These are phyloP conservation scores for Florisuga fusca DNA, from an alignment of 2,797 vertebrate species.

Conservation along the genomic window DNA sequence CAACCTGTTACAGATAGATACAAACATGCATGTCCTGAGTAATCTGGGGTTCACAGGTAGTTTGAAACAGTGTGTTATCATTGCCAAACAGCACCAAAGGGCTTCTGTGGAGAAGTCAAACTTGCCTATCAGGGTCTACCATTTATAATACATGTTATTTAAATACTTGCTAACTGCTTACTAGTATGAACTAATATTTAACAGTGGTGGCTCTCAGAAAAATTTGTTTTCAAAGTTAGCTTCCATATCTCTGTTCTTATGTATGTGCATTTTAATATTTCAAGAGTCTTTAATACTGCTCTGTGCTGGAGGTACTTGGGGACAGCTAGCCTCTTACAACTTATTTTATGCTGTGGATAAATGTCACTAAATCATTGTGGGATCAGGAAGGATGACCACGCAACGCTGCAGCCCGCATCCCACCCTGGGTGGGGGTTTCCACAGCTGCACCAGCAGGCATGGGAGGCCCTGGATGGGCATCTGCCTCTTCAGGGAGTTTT, in stretches of 20 bases:
- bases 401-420: neutral
- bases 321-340: neutral
- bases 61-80: neutral
- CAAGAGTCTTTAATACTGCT: neutral
- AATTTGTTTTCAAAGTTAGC: neutral
- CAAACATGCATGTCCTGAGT: neutral
- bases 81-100: neutral
- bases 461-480: neutral
- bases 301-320: neutral
- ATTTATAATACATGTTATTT: neutral
- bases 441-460: neutral
- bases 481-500: neutral
- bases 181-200: neutral
- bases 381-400: neutral
- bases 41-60: neutral
- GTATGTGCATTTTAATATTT: neutral
- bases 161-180: neutral
- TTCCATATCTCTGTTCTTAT: neutral
- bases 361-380: neutral
- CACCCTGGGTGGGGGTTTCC: rapidly evolving
- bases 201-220: neutral
- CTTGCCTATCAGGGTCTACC: neutral
- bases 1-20: neutral
- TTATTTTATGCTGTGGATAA: neutral
- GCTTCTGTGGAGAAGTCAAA: neutral